These are phyloP conservation scores for Thamnophis sirtalis DNA, from an alignment of 2,113 vertebrate genomes.

Conservation along the genomic window DNA sequence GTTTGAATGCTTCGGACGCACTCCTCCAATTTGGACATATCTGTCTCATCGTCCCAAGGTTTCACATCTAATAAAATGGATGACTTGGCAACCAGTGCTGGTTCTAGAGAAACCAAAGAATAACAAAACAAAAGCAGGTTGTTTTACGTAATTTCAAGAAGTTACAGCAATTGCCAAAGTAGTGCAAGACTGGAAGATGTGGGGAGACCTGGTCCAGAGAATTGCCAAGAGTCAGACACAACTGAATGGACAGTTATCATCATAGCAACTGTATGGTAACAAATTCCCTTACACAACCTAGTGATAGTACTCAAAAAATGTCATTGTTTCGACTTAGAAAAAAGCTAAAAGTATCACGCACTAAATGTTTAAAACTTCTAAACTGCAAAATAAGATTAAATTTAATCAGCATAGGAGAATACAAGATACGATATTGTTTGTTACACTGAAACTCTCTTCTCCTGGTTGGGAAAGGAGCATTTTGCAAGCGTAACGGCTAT, in stretches of 20 bases:
- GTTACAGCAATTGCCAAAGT: not conserved
- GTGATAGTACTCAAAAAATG: not conserved
- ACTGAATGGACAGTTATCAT: not conserved
- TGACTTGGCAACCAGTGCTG: slow-evolving; percentile 90
- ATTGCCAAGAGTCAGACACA: not conserved
- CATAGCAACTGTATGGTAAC: not conserved
- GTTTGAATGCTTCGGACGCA: slow-evolving; percentile 87
- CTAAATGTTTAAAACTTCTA: not conserved
- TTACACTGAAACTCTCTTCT: slow-evolving; percentile 62
- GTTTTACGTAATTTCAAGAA: not conserved
- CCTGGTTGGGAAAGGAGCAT: slow-evolving; percentile 53
- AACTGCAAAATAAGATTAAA: not conserved
- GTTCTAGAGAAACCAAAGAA: slow-evolving; percentile 71
- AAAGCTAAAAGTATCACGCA: fast-evolving
- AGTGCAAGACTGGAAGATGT: not conserved
- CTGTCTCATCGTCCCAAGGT: slow-evolving; percentile 96
- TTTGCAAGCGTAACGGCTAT: slow-evolving; percentile 57
- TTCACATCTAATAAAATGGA: slow-evolving; percentile 93
- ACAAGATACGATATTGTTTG: slow-evolving; percentile 45
- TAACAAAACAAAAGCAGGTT: not conserved
- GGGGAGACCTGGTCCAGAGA: not conserved
- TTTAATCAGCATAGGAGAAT: not conserved
- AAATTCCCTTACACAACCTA: not conserved
- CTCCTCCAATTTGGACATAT: slow-evolving; percentile 92
- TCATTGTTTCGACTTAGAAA: not conserved